These are phyloP conservation scores for Falco rusticolus DNA, from an alignment of 2,797 vertebrate genomes.

Conservation along the genomic window DNA sequence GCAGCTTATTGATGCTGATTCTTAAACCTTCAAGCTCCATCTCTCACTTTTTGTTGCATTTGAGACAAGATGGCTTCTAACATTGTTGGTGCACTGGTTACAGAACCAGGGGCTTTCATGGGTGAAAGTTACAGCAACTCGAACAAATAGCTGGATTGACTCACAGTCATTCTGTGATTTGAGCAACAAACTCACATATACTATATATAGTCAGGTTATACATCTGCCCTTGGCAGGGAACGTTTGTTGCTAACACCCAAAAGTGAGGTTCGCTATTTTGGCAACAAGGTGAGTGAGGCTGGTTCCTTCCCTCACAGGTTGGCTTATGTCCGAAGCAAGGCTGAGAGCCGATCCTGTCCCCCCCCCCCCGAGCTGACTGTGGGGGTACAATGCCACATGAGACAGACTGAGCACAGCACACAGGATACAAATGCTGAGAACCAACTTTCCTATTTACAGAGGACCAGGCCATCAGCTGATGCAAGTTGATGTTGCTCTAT, in stretches of 20 bases:
- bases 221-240: background rate
- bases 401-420: background rate
- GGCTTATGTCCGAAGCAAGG: background rate
- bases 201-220: background rate
- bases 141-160: background rate
- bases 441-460: background rate
- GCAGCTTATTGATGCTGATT: background rate
- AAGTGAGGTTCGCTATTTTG: background rate
- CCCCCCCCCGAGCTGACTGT: background rate
- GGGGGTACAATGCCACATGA: fast-evolving
- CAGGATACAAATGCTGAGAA: background rate
- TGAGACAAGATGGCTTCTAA: background rate
- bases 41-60: background rate
- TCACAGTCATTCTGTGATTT: background rate
- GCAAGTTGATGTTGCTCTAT: background rate
- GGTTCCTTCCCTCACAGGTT: background rate
- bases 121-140: background rate
- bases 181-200: background rate
- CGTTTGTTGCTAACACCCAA: background rate
- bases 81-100: background rate
- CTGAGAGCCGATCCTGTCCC: background rate
- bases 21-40: background rate
- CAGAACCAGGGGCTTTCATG: background rate
- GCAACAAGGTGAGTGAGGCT: background rate
- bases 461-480: background rate